Base-by-base conservation (phyloP, 2,888 invertebrate species). In the Megalurothrips usitatus region DNA sequence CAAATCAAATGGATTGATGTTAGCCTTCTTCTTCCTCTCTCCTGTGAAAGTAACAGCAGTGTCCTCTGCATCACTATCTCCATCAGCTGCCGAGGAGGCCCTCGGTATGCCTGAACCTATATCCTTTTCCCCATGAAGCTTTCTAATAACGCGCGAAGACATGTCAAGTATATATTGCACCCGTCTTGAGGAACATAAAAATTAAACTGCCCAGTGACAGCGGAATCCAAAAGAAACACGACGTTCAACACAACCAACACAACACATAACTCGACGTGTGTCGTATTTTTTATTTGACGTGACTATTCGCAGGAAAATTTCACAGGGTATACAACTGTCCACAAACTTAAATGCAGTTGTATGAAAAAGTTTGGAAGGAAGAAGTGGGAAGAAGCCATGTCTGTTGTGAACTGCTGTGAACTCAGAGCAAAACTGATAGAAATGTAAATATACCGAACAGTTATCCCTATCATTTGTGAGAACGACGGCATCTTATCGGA, bases 1-100 rank as follows among this genome's bases (percentile, higher is more conserved):
- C 91, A 94, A 88, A 88, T 92, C 92, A 85, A 93, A 94, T 84
- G 92, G 89, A 87, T 92, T 92, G 81, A 91, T 88, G 85, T 92
- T 91, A 81, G 91, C 87, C 83, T 89, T 89, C 84, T 91, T 91
- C 84, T 90, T 88, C 84, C 90, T 88, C 68, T 88, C 88, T 82
- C 89, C 89, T 82, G 63, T 63, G n/a, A 63, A 63, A n/a, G 63
- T 63, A 9, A 88, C 89, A 82, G 87, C 87, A 81, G 87, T 86
- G 68, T 89, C 88, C 81, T 89, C 90, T 79, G 85, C 85, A 49
- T 88, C 88, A 85, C 84, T 85, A 11, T 82, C 84, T 28, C 84
- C 84, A 82, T 84, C 84, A 19, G 82, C 83, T 49, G 84, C 80
- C 81, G 82, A 82, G 28, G 63, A 63, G 63, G 63, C 63, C 17